phyloP scores from a whole-genome alignment of 2,888 invertebrate species.

The Lysandra coridon region DNA sequence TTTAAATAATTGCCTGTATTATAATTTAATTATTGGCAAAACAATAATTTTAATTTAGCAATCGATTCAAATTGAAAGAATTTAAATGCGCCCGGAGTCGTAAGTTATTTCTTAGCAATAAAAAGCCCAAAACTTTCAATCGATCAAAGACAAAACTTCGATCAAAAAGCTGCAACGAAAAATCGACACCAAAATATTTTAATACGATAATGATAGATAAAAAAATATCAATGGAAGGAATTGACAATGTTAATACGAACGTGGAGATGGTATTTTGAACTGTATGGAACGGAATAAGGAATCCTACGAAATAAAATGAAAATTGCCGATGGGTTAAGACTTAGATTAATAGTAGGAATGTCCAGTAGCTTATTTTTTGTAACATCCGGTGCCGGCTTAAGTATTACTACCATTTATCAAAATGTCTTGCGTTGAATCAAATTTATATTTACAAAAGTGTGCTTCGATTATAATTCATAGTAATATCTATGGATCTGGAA shows the following conservation, averaged over 20 bases:
- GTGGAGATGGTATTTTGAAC: conserved; percentile 30
- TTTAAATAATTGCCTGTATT: not conserved
- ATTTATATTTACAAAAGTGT: conserved; percentile 55
- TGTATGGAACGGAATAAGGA: conserved; percentile 36
- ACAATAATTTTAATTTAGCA: not conserved
- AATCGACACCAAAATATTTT: conserved; percentile 19
- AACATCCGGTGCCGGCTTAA: conserved; percentile 62
- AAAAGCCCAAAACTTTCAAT: not conserved
- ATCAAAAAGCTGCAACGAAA: conserved; percentile 4
- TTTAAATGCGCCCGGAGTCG: not conserved
- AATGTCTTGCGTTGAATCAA: conserved; percentile 55
- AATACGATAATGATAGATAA: conserved; percentile 17
- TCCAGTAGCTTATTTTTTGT: conserved; percentile 62
- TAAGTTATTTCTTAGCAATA: not conserved
- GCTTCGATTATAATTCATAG: conserved; percentile 26
- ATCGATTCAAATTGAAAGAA: not conserved
- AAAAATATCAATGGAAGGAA: conserved; percentile 25
- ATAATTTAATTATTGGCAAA: not conserved
- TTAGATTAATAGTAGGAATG: conserved; percentile 68
- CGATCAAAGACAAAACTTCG: conserved; percentile 1
- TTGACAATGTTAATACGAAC: conserved; percentile 22
- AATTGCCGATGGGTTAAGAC: conserved; percentile 52
- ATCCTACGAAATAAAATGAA: conserved; percentile 27
- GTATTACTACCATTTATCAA: conserved; percentile 65
- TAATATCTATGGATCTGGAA: conserved; percentile 37